These are phyloP conservation scores for Mesochorus sp. DNA, from an alignment of 2,888 invertebrate species.

Conservation along the genomic window DNA sequence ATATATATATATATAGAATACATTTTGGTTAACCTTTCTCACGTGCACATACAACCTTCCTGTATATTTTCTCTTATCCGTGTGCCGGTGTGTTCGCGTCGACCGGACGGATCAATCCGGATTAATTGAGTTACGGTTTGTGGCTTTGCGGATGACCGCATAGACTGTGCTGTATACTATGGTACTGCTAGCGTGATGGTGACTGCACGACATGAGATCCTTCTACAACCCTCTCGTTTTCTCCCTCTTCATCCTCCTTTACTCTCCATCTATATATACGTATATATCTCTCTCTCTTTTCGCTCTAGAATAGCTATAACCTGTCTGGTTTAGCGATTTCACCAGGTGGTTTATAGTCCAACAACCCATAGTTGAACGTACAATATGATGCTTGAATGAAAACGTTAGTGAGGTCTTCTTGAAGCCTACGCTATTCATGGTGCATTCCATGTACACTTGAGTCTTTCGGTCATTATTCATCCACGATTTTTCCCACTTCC, in stretches of 20 bases:
- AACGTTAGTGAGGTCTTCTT: too few species aligned
- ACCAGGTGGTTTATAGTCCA: conserved; percentile 11
- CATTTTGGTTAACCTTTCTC: conserved; percentile 46
- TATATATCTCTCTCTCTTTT: conserved; percentile 12
- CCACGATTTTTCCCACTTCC: too few species aligned
- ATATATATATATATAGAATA: conserved; percentile 33
- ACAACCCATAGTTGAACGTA: conserved; percentile 2
- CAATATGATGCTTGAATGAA: conserved; percentile 18
- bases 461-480: too few species aligned
- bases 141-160: conserved; percentile 77
- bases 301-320: conserved; percentile 15
- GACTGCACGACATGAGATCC: conserved; percentile 52
- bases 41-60: conserved; percentile 7
- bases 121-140: conserved; percentile 81
- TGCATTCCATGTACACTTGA: not conserved
- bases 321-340: conserved; percentile 32
- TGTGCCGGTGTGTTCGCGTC: conserved; percentile 10
- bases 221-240: conserved; percentile 45
- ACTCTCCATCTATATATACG: not conserved
- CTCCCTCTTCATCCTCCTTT: conserved; percentile 20
- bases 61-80: not conserved
- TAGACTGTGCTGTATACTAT: conserved; percentile 71
- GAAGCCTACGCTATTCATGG: not conserved
- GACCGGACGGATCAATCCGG: conserved; percentile 76
- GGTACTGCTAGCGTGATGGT: conserved; percentile 39